Base-by-base conservation (phyloP, 2,797 vertebrate species). In the Labeo calbasu region DNA sequence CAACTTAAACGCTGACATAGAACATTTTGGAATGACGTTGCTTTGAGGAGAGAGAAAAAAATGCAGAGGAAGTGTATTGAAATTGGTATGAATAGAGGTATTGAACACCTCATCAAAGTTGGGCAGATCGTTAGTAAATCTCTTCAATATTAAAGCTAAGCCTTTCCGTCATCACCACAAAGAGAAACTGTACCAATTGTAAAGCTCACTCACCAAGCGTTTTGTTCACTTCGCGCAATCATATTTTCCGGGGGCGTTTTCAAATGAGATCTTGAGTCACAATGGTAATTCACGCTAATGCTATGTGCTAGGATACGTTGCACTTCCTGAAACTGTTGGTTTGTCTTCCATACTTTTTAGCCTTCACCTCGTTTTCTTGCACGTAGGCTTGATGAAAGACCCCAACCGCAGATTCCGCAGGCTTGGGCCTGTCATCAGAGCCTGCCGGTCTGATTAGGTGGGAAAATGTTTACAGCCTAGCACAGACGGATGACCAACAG, bases 1-100 rank as follows among this genome's bases (percentile, higher is more conserved):
- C 87, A 91, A 94, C 92, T 92, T 88, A 89, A 93, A 91, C 94
- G 92, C 93, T 95, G 92, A 93, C 94, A 93, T 95, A 65, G 7
- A 32, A 0, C 17, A 9, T 19, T 85, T 68, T 82, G 46, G 53
- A 69, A 85, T 69, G 32, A 50, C 40, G 4, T 61, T 43, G 40
- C 9, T 46, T 46, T 9, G 43, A 46, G 9, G 8, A 43, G 87
- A 4, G 1, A 17, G 43, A 36, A 14, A 66, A 11, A 40, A 59
- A 71, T 15, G 11, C 68, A 66, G 59, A 82, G 71, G 81, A 82
- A 76, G 59, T 76, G 63, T 36, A 66, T 82, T 73, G 70, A 51
- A 82, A 65, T 65, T 61, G 53, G 55, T 81, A 75, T 66, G 48
- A 82, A 82, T 66, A 76, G 77, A 65, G 25, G 81, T 82, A 71